Conservation (phyloP, 1,140 invertebrate genomes). For the Apolygus lucorum region DNA sequence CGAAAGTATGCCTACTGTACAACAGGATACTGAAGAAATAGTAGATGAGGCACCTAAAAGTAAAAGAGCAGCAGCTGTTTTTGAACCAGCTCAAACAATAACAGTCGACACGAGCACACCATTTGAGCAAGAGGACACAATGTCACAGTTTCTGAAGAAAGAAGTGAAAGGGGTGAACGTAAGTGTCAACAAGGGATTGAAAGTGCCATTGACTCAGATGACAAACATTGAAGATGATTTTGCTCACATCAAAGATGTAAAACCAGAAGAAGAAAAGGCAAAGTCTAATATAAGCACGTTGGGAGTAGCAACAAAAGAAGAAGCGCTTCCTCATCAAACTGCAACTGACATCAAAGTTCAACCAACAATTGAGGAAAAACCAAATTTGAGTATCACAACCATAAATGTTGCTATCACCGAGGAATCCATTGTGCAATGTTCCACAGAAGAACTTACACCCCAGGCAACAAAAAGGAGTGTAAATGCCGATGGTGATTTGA, state of each 20-base stretch:
- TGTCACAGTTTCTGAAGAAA: neutral
- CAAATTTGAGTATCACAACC: constrained; percentile 12
- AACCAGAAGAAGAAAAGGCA: constrained; percentile 14
- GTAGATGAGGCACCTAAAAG: neutral
- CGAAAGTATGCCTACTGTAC: constrained; percentile 17
- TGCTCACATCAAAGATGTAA: constrained; percentile 1
- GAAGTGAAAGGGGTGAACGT: neutral
- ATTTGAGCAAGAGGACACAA: constrained; percentile 12
- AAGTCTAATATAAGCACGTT: constrained; percentile 20
- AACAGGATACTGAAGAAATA: constrained; percentile 22
- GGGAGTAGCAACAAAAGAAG: constrained; percentile 27
- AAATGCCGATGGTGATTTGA: constrained; percentile 22
- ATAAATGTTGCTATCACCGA: constrained; percentile 26
- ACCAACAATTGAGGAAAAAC: neutral
- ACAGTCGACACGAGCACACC: constrained; percentile 14
- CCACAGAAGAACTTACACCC: constrained; percentile 15
- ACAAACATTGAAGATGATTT: constrained; percentile 17
- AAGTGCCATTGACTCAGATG: constrained; percentile 18
- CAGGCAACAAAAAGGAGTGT: constrained; percentile 16
- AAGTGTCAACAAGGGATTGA: constrained; percentile 13
- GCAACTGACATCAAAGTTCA: neutral
- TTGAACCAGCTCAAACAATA: constrained; percentile 5
- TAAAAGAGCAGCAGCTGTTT: constrained; percentile 12
- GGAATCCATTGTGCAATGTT: constrained; percentile 18
- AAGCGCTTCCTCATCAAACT: constrained; percentile 10